Percentiles rank a stretch among this genome's conserved stretches.
Evolutionary conservation across 2,888 invertebrate species (phyloP).

Genomic region (Folsomia candida): DNA sequence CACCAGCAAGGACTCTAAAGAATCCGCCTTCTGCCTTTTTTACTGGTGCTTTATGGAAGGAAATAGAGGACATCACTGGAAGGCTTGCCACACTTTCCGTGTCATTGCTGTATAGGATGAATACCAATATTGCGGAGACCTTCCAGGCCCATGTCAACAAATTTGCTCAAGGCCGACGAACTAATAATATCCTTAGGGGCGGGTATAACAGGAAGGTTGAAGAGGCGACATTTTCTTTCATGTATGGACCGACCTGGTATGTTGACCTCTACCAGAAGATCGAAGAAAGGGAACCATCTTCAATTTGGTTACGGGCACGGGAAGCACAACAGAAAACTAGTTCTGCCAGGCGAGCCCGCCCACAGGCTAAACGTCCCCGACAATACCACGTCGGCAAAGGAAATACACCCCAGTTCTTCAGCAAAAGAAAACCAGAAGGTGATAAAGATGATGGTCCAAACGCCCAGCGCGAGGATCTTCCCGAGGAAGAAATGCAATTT

Average conservation of each 20-base stretch:
- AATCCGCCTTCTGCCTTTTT: neutral
- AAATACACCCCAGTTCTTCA: neutral
- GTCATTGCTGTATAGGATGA: conserved; percentile 7
- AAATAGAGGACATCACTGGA: too few relatives aligned
- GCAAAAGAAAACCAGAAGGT: too few relatives aligned
- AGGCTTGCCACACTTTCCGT: neutral
- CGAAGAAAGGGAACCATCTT: too few relatives aligned
- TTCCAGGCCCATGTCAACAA: conserved; percentile 9
- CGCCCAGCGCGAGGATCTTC: neutral
- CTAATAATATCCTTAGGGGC: conserved; percentile 6
- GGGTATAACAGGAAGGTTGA: neutral
- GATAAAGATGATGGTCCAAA: neutral
- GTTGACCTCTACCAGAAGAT: neutral
- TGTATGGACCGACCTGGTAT: conserved; percentile 1
- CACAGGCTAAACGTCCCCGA: neutral
- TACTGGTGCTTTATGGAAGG: too few relatives aligned
- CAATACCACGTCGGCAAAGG: too few relatives aligned
- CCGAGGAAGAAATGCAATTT: neutral
- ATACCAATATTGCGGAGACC: conserved; percentile 18
- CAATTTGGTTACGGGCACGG: neutral
- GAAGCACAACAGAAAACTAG: neutral
- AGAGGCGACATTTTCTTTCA: neutral
- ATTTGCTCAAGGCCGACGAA: conserved; percentile 19
- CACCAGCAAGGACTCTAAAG: neutral
- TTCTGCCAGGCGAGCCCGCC: neutral